Conservation (phyloP, 2,113 vertebrate species). For the Xiphophorus maculatus region DNA sequence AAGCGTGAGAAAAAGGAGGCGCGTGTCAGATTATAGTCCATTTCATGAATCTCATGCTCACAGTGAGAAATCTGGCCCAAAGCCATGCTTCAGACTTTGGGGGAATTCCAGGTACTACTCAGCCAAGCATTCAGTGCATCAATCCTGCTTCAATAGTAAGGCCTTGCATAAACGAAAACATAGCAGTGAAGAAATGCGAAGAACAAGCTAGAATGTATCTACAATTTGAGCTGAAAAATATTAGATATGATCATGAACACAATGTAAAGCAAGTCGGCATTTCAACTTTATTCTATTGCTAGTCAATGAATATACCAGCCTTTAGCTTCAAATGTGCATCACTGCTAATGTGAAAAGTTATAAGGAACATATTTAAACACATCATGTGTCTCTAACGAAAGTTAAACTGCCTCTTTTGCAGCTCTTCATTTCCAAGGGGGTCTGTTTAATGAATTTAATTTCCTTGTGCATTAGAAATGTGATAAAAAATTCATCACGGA, state of each 20-base stretch:
- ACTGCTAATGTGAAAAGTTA: not conserved
- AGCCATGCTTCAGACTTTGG: conserved; percentile 70
- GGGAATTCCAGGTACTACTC: conserved; percentile 70
- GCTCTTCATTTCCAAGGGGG: conserved; percentile 63
- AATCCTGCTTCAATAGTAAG: conserved; percentile 53
- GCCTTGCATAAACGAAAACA: conserved; percentile 35
- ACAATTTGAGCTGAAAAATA: conserved; percentile 18
- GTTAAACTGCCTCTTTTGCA: conserved; percentile 51
- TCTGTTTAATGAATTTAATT: conserved; percentile 72
- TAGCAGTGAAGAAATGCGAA: conserved; percentile 2
- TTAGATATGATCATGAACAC: not conserved
- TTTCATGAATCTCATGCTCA: conserved; percentile 66
- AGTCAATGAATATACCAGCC: not conserved
- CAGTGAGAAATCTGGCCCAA: conserved; percentile 63
- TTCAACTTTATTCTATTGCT: too few species aligned
- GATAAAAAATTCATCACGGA: conserved; percentile 70
- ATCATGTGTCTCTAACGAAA: conserved; percentile 33
- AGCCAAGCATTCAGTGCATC: conserved; percentile 62
- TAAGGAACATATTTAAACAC: conserved; percentile 5
- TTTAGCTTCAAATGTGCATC: not conserved
- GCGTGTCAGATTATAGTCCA: conserved; percentile 68
- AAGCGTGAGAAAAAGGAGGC: conserved; percentile 63
- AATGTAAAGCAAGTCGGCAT: not conserved
- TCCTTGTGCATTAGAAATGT: conserved; percentile 70
- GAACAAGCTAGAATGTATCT: not conserved